Base-by-base conservation (phyloP, 2,888 invertebrate species). In the Drosophila kanekoi region DNA sequence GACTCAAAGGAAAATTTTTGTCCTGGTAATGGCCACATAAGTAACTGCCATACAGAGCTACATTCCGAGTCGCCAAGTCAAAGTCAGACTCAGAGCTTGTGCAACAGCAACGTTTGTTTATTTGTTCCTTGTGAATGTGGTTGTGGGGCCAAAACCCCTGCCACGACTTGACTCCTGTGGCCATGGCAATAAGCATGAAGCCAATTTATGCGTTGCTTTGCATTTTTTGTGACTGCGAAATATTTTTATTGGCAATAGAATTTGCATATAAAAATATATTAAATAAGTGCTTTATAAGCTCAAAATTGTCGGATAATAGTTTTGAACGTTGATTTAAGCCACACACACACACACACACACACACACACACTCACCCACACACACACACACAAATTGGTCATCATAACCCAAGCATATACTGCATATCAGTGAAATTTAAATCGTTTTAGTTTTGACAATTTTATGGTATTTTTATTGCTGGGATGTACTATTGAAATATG, bases 141-240 rank as follows among this genome's bases (percentile, higher is more conserved):
- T 32, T 37, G 33, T 28, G 20, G 48, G 49, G 38, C 20, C 49
- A 52, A n/a, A 14, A 5, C 53, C 23, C 14, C 10, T 11, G 41
- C 63, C 51, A 40, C 49, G 47, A 41, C 33, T 45, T n/a, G 35
- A 13, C 33, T 23, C 20, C 41, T 54, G 71, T 83, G 72, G 77
- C 72, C 79, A 59, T 58, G 81, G 69, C 74, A 62, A 86, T 49
- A 44, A 44, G 49, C 78, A 83, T 53, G 74, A 74, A 81, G 71
- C 62, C 78, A 83, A 79, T 83, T 85, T 83, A 75, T 85, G 66
- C 49, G 56, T 78, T 74, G 72, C 56, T 54, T 49, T 82, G 66
- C 64, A 69, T 58, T 73, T 62, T 75, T 51, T 79, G 63, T 72
- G 63, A 60, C 65, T 51, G 70, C 59, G 51, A 72, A 51, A 60